Conservation (phyloP, 2,797 vertebrate species). For the Acanthopagrus latus region DNA sequence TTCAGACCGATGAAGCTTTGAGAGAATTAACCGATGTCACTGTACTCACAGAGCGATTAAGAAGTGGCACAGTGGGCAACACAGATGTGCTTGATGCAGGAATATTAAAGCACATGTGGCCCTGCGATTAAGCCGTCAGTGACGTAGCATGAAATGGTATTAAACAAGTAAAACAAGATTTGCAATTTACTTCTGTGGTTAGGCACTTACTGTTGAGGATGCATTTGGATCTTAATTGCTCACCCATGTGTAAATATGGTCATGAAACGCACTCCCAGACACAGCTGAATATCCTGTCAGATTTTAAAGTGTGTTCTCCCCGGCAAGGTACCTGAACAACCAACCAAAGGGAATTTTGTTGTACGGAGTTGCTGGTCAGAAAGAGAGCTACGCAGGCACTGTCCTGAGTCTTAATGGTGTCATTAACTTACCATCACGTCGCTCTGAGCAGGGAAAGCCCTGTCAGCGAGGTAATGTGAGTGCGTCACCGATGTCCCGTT, state of each 20-base stretch:
- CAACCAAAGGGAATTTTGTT: not conserved
- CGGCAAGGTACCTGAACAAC: conserved; percentile 4
- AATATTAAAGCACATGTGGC: not conserved
- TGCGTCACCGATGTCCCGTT: conserved; percentile 71
- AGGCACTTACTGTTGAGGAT: not conserved
- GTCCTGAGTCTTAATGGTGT: conserved; percentile 33
- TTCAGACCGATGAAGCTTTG: not conserved
- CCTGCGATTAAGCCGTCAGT: not conserved
- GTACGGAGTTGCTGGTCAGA: conserved; percentile 1
- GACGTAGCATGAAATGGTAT: not conserved
- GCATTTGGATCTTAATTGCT: not conserved
- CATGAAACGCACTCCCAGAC: not conserved
- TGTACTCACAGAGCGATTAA: conserved; percentile 7
- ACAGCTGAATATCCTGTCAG: conserved; percentile 12
- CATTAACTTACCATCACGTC: conserved; percentile 54
- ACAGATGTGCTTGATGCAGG: not conserved
- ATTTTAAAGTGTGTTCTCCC: conserved; percentile 2
- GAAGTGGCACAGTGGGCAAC: conserved; percentile 6
- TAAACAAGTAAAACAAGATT: not conserved
- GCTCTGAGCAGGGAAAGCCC: conserved; percentile 70
- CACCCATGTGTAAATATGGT: conserved; percentile 5
- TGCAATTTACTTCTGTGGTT: not conserved
- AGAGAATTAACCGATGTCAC: conserved; percentile 9
- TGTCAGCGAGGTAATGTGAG: conserved; percentile 51
- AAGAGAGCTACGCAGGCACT: not conserved